A percentile compares a stretch with the other conserved stretches of the same genome.
Evolutionary conservation across 92 coral and sea anemone genomes (phyloP).

Genomic region (Diadumene lineata): DNA sequence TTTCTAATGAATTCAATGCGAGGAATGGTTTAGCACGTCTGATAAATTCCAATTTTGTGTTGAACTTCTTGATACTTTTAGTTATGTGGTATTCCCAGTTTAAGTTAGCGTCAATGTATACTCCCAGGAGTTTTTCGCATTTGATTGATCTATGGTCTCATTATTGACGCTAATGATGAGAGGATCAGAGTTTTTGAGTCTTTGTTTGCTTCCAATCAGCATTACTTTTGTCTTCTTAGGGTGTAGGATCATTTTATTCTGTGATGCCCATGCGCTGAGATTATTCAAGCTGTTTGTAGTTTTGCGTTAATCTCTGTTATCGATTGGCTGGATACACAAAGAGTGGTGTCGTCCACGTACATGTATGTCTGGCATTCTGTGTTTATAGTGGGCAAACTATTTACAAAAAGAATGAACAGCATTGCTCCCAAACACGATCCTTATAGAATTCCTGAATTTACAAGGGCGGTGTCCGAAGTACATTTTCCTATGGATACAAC

Average conservation of each 20-base stretch:
- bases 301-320: slow-evolving; percentile 5
- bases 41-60: slow-evolving; percentile 27
- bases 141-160: background rate
- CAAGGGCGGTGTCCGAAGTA: slow-evolving; percentile 6
- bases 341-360: slow-evolving; percentile 19
- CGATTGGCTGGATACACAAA: slow-evolving; percentile 6
- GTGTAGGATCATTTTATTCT: slow-evolving; percentile 29
- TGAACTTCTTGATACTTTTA: slow-evolving; percentile 26
- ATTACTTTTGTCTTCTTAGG: slow-evolving; percentile 27
- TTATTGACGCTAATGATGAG: background rate
- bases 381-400: slow-evolving; percentile 18
- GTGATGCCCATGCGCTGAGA: slow-evolving; percentile 9
- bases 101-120: slow-evolving; percentile 20
- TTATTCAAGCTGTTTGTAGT: slow-evolving; percentile 9
- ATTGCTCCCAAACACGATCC: slow-evolving; percentile 23
- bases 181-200: background rate
- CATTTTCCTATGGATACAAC: slow-evolving; percentile 22
- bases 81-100: slow-evolving; percentile 19
- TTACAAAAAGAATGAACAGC: slow-evolving; percentile 15
- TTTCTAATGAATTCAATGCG: background rate
- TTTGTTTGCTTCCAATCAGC: slow-evolving; percentile 21
- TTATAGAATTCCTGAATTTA: slow-evolving; percentile 15
- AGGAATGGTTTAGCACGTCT: slow-evolving; percentile 17
- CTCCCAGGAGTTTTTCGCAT: slow-evolving; percentile 24
- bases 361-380: slow-evolving; percentile 10